A percentile compares a stretch with the other conserved stretches of the same genome.
These are phyloP conservation scores for Strigamia maritima DNA, from an alignment of 2,888 invertebrate species.

Conservation along the genomic window DNA sequence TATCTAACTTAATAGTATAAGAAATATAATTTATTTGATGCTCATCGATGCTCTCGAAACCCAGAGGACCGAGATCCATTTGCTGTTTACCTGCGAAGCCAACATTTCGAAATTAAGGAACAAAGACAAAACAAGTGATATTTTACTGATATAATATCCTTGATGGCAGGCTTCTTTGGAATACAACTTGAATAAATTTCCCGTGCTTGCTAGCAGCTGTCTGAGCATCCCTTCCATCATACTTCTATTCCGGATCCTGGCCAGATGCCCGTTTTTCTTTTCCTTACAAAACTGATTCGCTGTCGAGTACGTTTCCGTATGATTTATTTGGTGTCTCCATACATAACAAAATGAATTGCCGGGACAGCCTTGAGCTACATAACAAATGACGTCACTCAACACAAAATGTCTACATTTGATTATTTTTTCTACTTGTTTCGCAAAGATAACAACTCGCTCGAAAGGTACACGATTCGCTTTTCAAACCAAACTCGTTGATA, in stretches of 20 bases:
- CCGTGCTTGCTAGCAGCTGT: not conserved
- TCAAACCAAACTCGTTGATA: not conserved
- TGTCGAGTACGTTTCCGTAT: not conserved
- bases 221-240: slow-evolving; percentile 8
- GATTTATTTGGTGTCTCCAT: not conserved
- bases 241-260: not conserved
- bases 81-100: slow-evolving; percentile 6
- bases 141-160: slow-evolving; percentile 2
- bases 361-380: not conserved
- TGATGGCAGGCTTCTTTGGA: not conserved
- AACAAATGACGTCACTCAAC: not conserved
- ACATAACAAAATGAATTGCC: not conserved
- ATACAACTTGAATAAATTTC: not conserved
- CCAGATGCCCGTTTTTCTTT: slow-evolving; percentile 9
- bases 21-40: not conserved
- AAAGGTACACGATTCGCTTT: not conserved
- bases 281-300: not conserved
- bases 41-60: not conserved
- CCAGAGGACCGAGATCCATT: slow-evolving; percentile 3
- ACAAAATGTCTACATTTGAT: not conserved
- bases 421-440: not conserved
- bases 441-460: not conserved
- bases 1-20: not conserved
- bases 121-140: not conserved
- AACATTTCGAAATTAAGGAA: not conserved